Conservation (phyloP, 2,888 invertebrate species). For the Drosophila maculinotata region DNA sequence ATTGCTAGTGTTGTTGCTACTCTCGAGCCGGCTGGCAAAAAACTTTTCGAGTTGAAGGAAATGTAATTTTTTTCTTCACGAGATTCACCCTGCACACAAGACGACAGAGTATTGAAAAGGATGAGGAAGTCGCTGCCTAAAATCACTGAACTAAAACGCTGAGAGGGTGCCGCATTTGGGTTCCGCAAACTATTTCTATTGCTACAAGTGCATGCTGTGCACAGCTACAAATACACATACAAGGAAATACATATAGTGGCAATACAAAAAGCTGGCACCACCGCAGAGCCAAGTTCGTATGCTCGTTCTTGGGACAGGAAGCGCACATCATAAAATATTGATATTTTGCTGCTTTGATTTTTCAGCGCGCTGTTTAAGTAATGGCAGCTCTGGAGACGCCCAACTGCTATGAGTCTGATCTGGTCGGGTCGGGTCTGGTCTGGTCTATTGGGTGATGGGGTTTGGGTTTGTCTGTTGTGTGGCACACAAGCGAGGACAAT, state of each 20-base stretch:
- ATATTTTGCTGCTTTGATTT: constrained; percentile 80
- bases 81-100: constrained; percentile 42
- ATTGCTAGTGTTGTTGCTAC: constrained; percentile 26
- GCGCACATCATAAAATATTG: constrained; percentile 81
- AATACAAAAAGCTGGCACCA: constrained; percentile 46
- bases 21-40: constrained; percentile 56
- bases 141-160: constrained; percentile 79
- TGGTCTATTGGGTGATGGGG: constrained; percentile 6
- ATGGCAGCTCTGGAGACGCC: constrained; percentile 59
- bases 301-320: constrained; percentile 59
- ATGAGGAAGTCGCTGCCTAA: constrained; percentile 72
- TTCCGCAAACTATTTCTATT: constrained; percentile 57
- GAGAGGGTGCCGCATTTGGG: constrained; percentile 47
- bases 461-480: constrained; percentile 16
- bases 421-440: constrained; percentile 8
- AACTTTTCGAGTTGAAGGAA: constrained; percentile 80
- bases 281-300: constrained; percentile 9
- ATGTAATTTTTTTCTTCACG: constrained; percentile 64
- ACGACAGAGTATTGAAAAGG: constrained; percentile 44
- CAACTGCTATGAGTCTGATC: constrained; percentile 20
- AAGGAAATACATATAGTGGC: not conserved
- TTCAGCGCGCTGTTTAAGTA: constrained; percentile 73
- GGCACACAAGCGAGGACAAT: constrained; percentile 58
- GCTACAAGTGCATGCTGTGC: constrained; percentile 70
- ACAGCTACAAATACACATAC: constrained; percentile 15